Conservation (phyloP, 2,113 vertebrate genomes). For the Crocuta crocuta region DNA sequence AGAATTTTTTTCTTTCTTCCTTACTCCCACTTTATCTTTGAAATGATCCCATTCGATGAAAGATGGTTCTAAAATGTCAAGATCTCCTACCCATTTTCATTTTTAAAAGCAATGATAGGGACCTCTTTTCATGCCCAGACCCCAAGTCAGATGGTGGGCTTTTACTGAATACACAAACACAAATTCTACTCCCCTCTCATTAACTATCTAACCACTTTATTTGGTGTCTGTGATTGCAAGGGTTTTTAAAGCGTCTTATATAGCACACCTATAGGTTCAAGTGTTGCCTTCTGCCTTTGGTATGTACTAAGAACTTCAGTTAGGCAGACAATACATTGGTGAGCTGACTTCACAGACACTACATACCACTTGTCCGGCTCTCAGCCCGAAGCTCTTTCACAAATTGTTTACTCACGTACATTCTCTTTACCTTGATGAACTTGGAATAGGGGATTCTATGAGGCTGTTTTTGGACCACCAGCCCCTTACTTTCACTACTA, state of each 20-base stretch:
- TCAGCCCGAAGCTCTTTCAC: neutral
- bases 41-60: neutral
- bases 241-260: neutral
- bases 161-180: neutral
- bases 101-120: neutral
- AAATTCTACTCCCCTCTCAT: neutral
- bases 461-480: neutral
- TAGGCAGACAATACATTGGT: neutral
- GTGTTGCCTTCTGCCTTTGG: neutral
- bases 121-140: neutral
- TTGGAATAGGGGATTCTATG: neutral
- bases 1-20: neutral
- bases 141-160: neutral
- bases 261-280: neutral
- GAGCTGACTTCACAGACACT: too few species aligned
- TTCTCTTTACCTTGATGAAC: neutral
- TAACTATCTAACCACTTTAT: neutral
- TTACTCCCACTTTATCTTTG: neutral
- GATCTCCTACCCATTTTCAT: neutral
- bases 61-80: neutral
- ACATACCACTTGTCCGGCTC: neutral
- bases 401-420: neutral
- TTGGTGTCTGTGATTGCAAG: neutral
- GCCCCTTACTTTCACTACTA: neutral
- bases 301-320: neutral